phyloP scores from a whole-genome alignment of 2,797 vertebrate genomes.

The Linurgus olivaceus region DNA sequence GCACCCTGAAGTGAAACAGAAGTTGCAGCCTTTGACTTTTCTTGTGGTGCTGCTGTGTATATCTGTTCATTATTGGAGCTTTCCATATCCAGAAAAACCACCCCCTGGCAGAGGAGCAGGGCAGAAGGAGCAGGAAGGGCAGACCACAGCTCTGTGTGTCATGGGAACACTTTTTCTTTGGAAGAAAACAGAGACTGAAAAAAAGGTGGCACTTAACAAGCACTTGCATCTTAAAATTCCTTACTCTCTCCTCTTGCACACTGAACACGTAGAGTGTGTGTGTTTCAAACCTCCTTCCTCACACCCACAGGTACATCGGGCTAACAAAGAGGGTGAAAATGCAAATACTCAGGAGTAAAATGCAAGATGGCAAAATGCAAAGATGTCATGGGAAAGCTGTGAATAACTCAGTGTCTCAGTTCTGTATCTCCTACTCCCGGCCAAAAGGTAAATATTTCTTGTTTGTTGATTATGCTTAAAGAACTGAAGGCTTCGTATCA shows the following conservation, averaged over 20 bases:
- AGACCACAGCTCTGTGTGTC: accelerated
- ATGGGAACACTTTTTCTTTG: background rate
- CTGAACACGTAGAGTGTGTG: accelerated
- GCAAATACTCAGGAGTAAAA: background rate
- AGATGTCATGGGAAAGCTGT: background rate
- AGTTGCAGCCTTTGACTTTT: background rate
- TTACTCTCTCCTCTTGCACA: background rate
- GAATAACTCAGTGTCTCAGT: background rate
- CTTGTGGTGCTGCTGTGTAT: background rate
- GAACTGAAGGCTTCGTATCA: conserved; percentile 6
- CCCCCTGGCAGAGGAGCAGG: background rate
- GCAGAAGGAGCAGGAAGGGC: background rate
- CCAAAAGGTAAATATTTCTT: conserved; percentile 20
- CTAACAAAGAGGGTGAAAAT: background rate
- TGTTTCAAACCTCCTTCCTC: background rate
- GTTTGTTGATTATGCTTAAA: background rate
- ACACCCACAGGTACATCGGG: background rate
- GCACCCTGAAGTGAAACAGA: background rate
- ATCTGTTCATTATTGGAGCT: background rate
- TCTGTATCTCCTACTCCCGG: background rate
- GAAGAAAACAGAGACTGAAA: background rate
- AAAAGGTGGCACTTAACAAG: background rate
- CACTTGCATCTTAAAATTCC: background rate
- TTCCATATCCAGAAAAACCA: background rate
- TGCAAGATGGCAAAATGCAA: background rate